Base-by-base conservation (phyloP, 2,888 invertebrate genomes). In the Agonopterix heracliana region DNA sequence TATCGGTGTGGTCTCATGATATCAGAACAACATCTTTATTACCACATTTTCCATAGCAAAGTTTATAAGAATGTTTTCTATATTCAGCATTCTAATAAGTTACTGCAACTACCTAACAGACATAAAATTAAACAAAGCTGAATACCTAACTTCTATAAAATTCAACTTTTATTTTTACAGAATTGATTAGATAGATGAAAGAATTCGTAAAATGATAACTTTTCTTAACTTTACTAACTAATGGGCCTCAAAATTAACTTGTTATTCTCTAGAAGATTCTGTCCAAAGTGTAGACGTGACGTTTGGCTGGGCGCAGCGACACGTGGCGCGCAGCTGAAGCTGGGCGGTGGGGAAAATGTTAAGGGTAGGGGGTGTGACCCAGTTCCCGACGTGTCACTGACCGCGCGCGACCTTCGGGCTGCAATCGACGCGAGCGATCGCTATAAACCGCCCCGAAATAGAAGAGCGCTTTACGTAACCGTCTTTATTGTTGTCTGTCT, bases 391-490 rank as follows among this genome's bases (percentile, higher is more conserved):
- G 71, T 78, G 87, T 87, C 86, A 69, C 68, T 77, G 86, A 87
- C 86, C 87, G 85, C 74, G 57, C 55, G 54, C 84, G 87, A 86
- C 87, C 87, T 88, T 87, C 87, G 83, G 54, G 69, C 67, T 70
- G 79, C 81, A 77, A 74, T 8, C 75, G 70, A 68, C 68, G 63
- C 65, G 66, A 66, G 63, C 64, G 64, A 17, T 9, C 8, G 9
- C 66, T 61, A 71, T 66, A 68, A 64, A 69, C 72, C 61, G 62
- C 69, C 64, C 65, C 70, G 68, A 76, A 80, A 74, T 76, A 73
- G 71, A 72, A 75, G 61, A 72, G 56, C 65, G 68, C 64, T 67
- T 60, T 81, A 62, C 76, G 74, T 75, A 81, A 82, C 61, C 49
- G 47, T 55, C 38, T n/a, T 34, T 71, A 73, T 77, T 75, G 73